Conservation (phyloP, 1,140 invertebrate species). For the Caenorhabditis inopinata region DNA sequence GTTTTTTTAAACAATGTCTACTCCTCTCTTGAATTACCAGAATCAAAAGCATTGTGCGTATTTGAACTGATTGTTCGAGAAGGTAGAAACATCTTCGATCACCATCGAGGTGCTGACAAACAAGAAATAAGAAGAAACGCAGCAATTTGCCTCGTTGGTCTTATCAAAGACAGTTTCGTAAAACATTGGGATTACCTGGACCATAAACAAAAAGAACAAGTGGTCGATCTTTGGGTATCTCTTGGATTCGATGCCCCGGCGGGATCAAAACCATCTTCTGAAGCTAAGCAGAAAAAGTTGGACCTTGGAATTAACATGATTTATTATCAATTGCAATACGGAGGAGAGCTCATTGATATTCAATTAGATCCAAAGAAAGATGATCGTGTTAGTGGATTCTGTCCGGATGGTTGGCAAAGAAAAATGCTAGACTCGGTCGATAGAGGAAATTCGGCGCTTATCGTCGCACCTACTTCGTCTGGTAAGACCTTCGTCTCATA, state of each 20-base stretch:
- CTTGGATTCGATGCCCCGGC: constrained; percentile 56
- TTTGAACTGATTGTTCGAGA: constrained; percentile 58
- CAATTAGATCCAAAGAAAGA: constrained; percentile 62
- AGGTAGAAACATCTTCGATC: constrained; percentile 51
- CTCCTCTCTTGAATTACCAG: constrained; percentile 58
- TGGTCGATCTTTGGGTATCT: constrained; percentile 57
- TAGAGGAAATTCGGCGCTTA: constrained; percentile 64
- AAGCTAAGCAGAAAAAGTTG: constrained; percentile 50
- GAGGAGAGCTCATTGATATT: constrained; percentile 62
- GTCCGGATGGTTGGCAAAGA: constrained; percentile 63
- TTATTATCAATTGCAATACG: constrained; percentile 62
- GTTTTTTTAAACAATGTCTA: constrained; percentile 55
- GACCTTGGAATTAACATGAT: constrained; percentile 62
- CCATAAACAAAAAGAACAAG: constrained; percentile 59
- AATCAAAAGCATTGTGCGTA: constrained; percentile 63
- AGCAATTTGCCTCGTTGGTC: constrained; percentile 57
- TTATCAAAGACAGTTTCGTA: constrained; percentile 56
- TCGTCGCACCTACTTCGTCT: constrained; percentile 65
- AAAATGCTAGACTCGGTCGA: constrained; percentile 65
- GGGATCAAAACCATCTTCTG: constrained; percentile 24
- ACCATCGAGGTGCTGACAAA: constrained; percentile 5
- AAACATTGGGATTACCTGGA: constrained; percentile 61
- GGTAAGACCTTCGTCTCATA: constrained; percentile 66
- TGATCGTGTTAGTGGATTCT: constrained; percentile 64
- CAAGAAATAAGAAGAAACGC: constrained; percentile 36